These are phyloP conservation scores for Carcina quercana DNA, from an alignment of 2,888 invertebrate genomes.

Conservation along the genomic window DNA sequence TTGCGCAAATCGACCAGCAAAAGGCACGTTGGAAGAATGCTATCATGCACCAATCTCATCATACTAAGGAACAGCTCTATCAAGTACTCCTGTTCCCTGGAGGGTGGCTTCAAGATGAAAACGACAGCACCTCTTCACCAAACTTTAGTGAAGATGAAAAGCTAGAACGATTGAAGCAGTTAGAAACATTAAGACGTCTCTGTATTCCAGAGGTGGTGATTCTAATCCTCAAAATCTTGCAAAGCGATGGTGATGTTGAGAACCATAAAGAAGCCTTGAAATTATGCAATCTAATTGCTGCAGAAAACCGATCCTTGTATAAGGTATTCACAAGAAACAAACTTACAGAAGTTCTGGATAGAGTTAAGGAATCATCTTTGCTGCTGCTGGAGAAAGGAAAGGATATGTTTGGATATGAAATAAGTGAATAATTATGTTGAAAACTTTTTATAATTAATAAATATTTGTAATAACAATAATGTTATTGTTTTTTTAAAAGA, in stretches of 20 bases:
- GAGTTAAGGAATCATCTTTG: constrained; percentile 86
- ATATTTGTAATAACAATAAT: constrained; percentile 36
- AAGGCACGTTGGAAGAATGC: constrained; percentile 83
- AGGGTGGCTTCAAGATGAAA: constrained; percentile 90
- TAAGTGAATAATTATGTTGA: constrained; percentile 33
- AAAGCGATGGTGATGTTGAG: constrained; percentile 82
- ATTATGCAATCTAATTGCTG: constrained; percentile 85
- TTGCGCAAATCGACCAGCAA: constrained; percentile 86
- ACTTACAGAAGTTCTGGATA: constrained; percentile 82
- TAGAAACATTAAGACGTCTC: constrained; percentile 83
- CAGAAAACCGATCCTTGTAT: constrained; percentile 86
- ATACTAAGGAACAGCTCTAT: constrained; percentile 85
- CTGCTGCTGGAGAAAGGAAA: constrained; percentile 82
- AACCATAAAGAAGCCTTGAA: constrained; percentile 80
- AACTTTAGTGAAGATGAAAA: constrained; percentile 61
- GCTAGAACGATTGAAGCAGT: constrained; percentile 77
- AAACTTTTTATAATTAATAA: constrained; percentile 22
- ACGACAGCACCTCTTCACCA: constrained; percentile 60
- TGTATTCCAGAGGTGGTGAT: constrained; percentile 90
- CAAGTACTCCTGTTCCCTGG: constrained; percentile 92
- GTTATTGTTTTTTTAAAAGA: constrained; percentile 27
- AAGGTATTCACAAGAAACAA: constrained; percentile 87
- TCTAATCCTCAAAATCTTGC: constrained; percentile 85
- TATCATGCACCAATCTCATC: constrained; percentile 81
- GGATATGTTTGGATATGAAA: constrained; percentile 88